Conservation (phyloP, 2,888 invertebrate species). For the Mesopsocus fuscifrons region DNA sequence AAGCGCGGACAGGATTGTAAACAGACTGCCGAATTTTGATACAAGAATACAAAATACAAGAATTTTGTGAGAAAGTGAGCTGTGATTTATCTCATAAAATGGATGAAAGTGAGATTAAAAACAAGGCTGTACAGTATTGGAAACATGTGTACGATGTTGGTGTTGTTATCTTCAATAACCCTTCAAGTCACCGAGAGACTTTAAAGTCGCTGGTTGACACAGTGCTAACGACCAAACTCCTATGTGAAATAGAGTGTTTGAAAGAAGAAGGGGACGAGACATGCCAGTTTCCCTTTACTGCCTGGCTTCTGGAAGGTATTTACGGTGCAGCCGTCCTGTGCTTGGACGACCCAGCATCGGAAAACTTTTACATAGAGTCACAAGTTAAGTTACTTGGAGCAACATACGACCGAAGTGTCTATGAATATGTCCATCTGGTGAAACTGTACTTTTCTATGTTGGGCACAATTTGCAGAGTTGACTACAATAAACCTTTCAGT, state of each 20-base stretch:
- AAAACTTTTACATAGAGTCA: background rate
- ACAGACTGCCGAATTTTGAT: too few species aligned
- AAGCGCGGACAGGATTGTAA: too few species aligned
- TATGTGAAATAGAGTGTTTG: slow-evolving; percentile 5
- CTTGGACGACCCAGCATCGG: background rate
- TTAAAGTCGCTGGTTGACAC: background rate
- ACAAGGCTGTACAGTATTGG: slow-evolving; percentile 4
- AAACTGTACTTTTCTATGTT: background rate
- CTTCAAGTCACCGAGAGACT: background rate
- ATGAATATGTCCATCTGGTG: background rate
- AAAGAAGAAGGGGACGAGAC: background rate
- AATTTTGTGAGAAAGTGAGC: too few species aligned
- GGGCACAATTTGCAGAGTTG: background rate
- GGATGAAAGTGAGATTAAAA: too few species aligned
- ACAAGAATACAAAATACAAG: too few species aligned
- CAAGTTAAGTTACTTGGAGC: background rate
- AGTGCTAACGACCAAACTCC: background rate
- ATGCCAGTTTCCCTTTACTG: background rate
- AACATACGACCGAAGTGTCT: background rate
- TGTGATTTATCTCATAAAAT: too few species aligned
- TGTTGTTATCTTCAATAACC: background rate
- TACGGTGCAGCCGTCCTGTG: background rate
- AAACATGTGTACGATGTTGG: background rate
- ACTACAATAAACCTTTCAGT: too few species aligned
- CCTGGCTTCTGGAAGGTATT: slow-evolving; percentile 5